Conservation (phyloP, 1,140 invertebrate species). For the Saccostrea glomerata region DNA sequence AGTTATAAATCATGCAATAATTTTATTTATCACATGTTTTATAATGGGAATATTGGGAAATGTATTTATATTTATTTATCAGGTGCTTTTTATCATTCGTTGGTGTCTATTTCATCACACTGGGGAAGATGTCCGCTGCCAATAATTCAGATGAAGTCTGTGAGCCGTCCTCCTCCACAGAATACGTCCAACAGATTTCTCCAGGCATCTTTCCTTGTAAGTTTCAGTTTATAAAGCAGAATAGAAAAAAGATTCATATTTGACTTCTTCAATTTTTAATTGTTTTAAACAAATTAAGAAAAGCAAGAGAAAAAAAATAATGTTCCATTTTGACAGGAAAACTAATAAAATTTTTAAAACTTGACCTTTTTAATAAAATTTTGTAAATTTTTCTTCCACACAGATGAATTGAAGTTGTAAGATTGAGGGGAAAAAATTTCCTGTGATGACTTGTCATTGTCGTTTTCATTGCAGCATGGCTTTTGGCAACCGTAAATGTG, state of each 20-base stretch:
- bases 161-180: slow-evolving; percentile 45
- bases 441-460: background rate
- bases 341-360: too few species aligned
- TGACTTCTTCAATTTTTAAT: too few species aligned
- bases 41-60: too few species aligned
- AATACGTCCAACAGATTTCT: slow-evolving; percentile 60
- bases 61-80: slow-evolving; percentile 43
- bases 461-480: slow-evolving; percentile 65
- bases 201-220: slow-evolving; percentile 70
- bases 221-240: slow-evolving; percentile 26
- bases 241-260: too few species aligned
- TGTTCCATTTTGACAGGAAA: too few species aligned
- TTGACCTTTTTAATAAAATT: too few species aligned
- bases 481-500: slow-evolving; percentile 72
- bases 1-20: background rate
- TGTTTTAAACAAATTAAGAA: too few species aligned
- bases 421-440: too few species aligned
- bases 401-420: too few species aligned
- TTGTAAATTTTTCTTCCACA: too few species aligned
- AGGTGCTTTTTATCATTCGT: slow-evolving; percentile 76
- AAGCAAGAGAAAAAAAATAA: too few species aligned
- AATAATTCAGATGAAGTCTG: slow-evolving; percentile 42
- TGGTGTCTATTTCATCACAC: slow-evolving; percentile 76
- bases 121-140: slow-evolving; percentile 54
- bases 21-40: background rate